A percentile compares a stretch with the other conserved stretches of the same genome.
Evolutionary conservation across 2,888 invertebrate genomes (phyloP).

Genomic region (Epiblema foenella): DNA sequence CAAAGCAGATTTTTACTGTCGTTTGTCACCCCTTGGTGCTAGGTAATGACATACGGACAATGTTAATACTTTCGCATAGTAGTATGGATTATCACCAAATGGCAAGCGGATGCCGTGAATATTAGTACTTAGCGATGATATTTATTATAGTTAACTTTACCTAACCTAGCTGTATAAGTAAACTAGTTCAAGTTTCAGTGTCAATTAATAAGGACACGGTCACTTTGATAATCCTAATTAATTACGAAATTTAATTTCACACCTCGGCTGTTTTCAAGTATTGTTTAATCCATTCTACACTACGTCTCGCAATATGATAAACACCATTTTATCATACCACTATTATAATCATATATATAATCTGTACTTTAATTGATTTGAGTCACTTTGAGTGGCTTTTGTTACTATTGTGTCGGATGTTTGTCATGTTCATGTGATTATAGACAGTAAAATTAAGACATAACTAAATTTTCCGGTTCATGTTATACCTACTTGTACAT

Average conservation of each 20-base stretch:
- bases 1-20: too few species aligned
- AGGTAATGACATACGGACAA: too few species aligned
- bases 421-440: background rate
- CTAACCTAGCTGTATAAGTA: background rate
- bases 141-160: too few species aligned
- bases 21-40: too few species aligned
- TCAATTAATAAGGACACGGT: conserved; percentile 16
- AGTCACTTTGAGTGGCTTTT: background rate
- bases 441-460: background rate
- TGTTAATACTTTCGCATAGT: too few species aligned
- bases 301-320: conserved; percentile 23
- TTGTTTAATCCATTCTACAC: conserved; percentile 21
- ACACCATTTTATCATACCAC: conserved; percentile 8
- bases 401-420: background rate
- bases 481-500: background rate
- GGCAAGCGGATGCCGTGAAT: too few species aligned
- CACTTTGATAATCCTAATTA: background rate
- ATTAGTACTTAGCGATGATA: too few species aligned
- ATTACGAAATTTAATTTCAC: conserved; percentile 8
- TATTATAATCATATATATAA: background rate
- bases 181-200: background rate
- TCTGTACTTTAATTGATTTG: background rate
- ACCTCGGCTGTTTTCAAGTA: background rate
- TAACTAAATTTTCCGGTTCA: background rate
- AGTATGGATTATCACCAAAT: too few species aligned